Evolutionary conservation across 2,113 vertebrate species (phyloP).

Genomic region (Phalacrocorax brasilianus): DNA sequence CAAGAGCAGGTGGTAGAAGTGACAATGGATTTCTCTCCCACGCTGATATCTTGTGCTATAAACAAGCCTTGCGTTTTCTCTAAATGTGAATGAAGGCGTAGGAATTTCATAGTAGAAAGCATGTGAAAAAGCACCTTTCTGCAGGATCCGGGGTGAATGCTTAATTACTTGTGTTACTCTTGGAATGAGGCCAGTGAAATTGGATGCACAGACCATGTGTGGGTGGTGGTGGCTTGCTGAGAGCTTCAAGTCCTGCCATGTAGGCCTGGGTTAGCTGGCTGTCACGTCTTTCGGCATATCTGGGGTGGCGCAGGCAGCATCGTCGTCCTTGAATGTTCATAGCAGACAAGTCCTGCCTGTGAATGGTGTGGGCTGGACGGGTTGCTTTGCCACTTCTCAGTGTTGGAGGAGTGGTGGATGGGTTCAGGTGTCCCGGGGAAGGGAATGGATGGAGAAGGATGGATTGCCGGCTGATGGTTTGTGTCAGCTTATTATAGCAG

Average conservation of each 20-base stretch:
- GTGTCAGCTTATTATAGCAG: neutral
- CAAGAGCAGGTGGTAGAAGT: neutral
- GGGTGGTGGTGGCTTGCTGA: neutral
- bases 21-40: neutral
- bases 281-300: fast-evolving
- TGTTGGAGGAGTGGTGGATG: neutral
- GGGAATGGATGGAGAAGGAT: neutral
- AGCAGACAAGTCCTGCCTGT: neutral
- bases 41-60: neutral
- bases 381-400: neutral
- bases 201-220: fast-evolving
- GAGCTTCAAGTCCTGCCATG: neutral
- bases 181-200: neutral
- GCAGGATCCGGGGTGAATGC: neutral
- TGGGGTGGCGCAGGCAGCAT: neutral
- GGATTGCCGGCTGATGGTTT: neutral
- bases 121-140: neutral
- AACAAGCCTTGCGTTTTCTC: neutral
- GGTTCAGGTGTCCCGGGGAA: neutral
- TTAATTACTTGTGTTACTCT: neutral
- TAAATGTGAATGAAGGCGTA: fast-evolving
- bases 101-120: neutral
- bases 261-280: neutral
- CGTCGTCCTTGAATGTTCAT: neutral
- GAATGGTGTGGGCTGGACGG: neutral